phyloP scores from a whole-genome alignment of 1,140 invertebrate species.

The Heliconius congener region DNA sequence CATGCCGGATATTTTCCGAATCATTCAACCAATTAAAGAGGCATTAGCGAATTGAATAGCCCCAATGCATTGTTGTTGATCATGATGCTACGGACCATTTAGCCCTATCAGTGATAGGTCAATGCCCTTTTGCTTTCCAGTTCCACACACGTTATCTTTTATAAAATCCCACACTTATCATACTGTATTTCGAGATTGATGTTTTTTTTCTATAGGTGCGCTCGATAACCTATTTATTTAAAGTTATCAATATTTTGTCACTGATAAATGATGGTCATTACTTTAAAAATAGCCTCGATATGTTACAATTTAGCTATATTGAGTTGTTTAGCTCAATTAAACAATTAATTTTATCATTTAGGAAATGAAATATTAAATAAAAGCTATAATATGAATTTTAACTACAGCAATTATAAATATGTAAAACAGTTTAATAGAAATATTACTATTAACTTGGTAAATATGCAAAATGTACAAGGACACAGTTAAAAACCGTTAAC shows the following conservation, averaged over 20 bases:
- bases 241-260: background rate
- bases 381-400: background rate
- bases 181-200: background rate
- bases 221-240: background rate
- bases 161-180: background rate
- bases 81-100: constrained; percentile 67
- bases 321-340: background rate
- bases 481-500: background rate
- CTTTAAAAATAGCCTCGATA: background rate
- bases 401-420: background rate
- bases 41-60: constrained; percentile 75
- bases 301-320: background rate
- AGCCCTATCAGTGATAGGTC: constrained; percentile 44
- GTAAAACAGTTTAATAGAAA: background rate
- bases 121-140: constrained; percentile 31
- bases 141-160: constrained; percentile 30
- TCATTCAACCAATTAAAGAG: constrained; percentile 69
- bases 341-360: background rate
- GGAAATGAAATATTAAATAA: constrained; percentile 7
- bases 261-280: background rate
- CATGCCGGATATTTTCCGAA: constrained; percentile 57
- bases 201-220: background rate
- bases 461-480: background rate
- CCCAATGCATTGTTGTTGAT: constrained; percentile 68
- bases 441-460: background rate